Evolutionary conservation across 2,888 invertebrate genomes (phyloP).

Genomic region (Amphipyra tragopoginis): DNA sequence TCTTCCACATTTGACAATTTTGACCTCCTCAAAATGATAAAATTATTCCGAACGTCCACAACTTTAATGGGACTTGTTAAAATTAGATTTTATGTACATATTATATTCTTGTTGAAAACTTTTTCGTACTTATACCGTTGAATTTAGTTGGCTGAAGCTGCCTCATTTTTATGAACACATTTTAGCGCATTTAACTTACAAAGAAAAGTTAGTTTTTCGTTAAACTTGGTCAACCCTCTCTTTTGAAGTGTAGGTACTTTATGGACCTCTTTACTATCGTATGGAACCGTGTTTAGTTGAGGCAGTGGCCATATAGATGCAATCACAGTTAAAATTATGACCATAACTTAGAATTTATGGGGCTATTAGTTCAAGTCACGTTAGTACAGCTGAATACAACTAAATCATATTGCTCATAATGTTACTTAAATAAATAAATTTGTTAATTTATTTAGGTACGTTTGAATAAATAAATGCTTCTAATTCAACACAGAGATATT

Average conservation of each 20-base stretch:
- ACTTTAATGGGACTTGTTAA: conserved; percentile 39
- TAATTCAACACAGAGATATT: too few species aligned
- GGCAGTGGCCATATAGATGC: background rate
- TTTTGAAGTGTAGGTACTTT: conserved; percentile 22
- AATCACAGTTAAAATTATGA: conserved; percentile 3
- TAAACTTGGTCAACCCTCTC: conserved; percentile 29
- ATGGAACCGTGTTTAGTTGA: background rate
- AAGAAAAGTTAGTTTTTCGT: conserved; percentile 48
- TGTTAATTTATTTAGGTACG: too few species aligned
- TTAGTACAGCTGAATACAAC: too few species aligned
- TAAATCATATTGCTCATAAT: too few species aligned
- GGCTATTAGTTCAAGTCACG: background rate
- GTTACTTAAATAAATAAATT: too few species aligned
- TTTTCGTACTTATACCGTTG: conserved; percentile 25
- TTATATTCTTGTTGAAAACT: conserved; percentile 41
- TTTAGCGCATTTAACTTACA: conserved; percentile 43
- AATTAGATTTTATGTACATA: conserved; percentile 35
- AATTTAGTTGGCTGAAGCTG: conserved; percentile 33
- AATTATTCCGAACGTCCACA: conserved; percentile 38
- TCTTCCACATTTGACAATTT: too few species aligned
- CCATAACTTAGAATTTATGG: background rate
- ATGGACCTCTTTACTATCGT: conserved; percentile 16
- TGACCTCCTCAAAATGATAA: conserved; percentile 28
- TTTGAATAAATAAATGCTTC: too few species aligned
- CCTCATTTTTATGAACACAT: conserved; percentile 32